phyloP scores from a whole-genome alignment of 1,140 invertebrate species.

The Neelides sp. region DNA sequence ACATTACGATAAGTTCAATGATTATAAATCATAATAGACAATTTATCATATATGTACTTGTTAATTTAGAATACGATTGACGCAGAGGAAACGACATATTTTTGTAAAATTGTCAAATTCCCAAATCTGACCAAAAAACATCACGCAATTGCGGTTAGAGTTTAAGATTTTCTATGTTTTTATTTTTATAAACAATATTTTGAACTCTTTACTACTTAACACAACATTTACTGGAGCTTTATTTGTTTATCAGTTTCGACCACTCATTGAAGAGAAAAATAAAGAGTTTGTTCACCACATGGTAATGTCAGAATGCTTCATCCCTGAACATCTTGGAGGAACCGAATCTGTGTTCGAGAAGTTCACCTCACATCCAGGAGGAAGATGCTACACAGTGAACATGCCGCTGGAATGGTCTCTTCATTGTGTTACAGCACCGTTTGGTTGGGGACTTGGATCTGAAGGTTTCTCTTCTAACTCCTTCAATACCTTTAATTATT shows the following conservation, averaged over 20 bases:
- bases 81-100: constrained; percentile 50
- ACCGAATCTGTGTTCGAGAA: constrained; percentile 39
- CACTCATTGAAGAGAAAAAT: constrained; percentile 40
- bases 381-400: constrained; percentile 49
- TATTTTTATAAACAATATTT: neutral
- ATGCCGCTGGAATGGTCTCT: constrained; percentile 59
- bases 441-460: constrained; percentile 67
- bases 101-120: constrained; percentile 74
- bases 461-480: constrained; percentile 47
- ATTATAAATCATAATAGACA: too few species aligned
- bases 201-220: constrained; percentile 3
- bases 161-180: neutral
- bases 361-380: constrained; percentile 52
- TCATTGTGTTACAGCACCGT: constrained; percentile 59
- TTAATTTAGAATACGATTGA: too few species aligned
- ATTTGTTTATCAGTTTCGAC: constrained; percentile 47
- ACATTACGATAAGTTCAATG: too few species aligned
- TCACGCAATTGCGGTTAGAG: constrained; percentile 60
- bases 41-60: too few species aligned
- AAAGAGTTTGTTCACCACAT: constrained; percentile 61
- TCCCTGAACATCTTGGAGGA: constrained; percentile 21
- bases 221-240: neutral
- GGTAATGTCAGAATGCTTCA: constrained; percentile 66
- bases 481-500: too few species aligned
- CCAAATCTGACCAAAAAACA: constrained; percentile 54